Conservation (phyloP, 2,888 invertebrate species). For the Hydrotaea cyrtoneurina region DNA sequence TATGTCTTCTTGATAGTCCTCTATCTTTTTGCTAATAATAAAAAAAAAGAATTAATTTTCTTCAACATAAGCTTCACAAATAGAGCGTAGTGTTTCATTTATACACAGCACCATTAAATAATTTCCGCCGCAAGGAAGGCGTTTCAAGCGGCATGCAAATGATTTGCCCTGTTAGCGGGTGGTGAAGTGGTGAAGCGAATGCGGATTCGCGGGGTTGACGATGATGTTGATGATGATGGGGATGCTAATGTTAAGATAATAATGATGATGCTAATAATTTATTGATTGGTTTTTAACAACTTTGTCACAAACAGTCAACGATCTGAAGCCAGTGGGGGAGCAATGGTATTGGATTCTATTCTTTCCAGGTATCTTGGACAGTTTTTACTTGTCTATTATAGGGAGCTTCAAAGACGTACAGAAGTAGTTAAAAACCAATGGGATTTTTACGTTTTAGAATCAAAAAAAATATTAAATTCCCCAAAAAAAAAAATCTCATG, state of each 20-base stretch:
- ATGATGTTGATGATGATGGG: no score
- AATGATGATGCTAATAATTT: conserved; percentile 61
- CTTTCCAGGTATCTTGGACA: no score
- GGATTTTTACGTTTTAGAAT: no score
- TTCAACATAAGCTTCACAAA: conserved; percentile 36
- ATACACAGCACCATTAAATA: conserved; percentile 78
- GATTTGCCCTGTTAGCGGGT: not conserved
- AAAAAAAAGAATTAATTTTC: conserved; percentile 38
- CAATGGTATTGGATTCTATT: no score
- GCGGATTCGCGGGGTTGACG: not conserved
- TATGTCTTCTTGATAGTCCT: conserved; percentile 22
- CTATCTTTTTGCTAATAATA: conserved; percentile 22
- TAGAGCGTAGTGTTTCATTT: conserved; percentile 28
- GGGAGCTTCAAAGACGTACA: no score
- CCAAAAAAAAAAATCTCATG: no score
- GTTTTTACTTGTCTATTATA: no score
- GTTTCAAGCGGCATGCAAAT: not conserved
- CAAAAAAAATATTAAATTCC: no score
- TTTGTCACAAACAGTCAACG: conserved; percentile 44
- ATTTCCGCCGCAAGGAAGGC: conserved; percentile 68
- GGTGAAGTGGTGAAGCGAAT: not conserved
- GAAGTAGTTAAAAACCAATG: no score
- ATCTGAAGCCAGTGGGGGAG: no score
- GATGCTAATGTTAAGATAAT: conserved; percentile 23
- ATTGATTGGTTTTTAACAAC: conserved; percentile 73